A percentile compares a stretch with the other conserved stretches of the same genome.
These are phyloP conservation scores for Catotricha subobsoleta DNA, from an alignment of 2,888 invertebrate genomes.

Conservation along the genomic window DNA sequence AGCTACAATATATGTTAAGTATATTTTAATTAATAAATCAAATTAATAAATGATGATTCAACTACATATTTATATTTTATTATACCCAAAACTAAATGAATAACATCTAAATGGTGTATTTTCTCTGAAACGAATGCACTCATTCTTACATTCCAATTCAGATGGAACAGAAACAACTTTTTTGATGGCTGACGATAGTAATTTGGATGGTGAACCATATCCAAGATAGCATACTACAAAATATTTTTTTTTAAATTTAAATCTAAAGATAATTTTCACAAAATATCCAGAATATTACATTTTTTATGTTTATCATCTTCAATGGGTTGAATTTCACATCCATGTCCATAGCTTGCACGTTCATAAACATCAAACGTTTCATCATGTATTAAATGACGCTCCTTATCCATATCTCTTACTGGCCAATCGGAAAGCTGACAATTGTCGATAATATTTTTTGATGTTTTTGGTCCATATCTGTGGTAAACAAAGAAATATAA, in stretches of 20 bases:
- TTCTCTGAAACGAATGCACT: slow-evolving; percentile 39
- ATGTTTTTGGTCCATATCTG: slow-evolving; percentile 47
- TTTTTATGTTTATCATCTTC: slow-evolving; percentile 30
- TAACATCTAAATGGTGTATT: slow-evolving; percentile 48
- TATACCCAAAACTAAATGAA: slow-evolving; percentile 55
- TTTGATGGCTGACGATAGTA: slow-evolving; percentile 44
- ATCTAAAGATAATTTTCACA: background rate
- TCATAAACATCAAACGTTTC: slow-evolving; percentile 58
- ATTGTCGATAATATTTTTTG: slow-evolving; percentile 49
- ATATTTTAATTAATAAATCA: background rate
- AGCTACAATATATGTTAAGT: slow-evolving; percentile 14
- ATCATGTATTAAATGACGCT: slow-evolving; percentile 38
- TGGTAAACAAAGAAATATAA: slow-evolving; percentile 9
- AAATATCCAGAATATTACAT: slow-evolving; percentile 17
- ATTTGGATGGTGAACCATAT: slow-evolving; percentile 54
- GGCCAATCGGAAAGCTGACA: slow-evolving; percentile 62
- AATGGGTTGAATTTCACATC: slow-evolving; percentile 52
- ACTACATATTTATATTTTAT: slow-evolving; percentile 2
- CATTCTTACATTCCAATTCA: slow-evolving; percentile 49
- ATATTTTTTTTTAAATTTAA: background rate
- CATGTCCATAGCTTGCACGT: slow-evolving; percentile 62
- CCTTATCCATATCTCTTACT: slow-evolving; percentile 43
- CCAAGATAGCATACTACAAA: slow-evolving; percentile 56
- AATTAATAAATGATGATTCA: slow-evolving; percentile 1
- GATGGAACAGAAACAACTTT: slow-evolving; percentile 45